Base-by-base conservation (phyloP, 2,113 vertebrate species). In the Anhinga rufa region DNA sequence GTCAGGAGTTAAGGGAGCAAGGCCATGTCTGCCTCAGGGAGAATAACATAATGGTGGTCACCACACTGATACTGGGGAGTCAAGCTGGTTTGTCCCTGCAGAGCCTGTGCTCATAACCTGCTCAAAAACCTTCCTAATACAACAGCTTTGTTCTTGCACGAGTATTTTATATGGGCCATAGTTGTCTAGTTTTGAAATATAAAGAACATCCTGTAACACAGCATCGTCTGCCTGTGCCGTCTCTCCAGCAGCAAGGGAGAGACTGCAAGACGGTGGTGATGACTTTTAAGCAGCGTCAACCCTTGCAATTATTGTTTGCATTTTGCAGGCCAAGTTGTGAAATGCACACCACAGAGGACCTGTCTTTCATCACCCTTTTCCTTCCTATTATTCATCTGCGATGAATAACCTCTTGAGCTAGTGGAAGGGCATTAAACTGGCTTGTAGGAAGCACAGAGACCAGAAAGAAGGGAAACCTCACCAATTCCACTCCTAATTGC, bases 191-290 rank as follows among this genome's bases (percentile, higher is more conserved):
- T 76, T 51, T 40, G 71, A 54, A 76, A 60, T 34, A 34, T 13
- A 76, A 77, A 61, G 16, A 61, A 9, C 15, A 29, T 48, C 29
- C 29, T 48, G 64, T 29, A 64, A 48, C 5, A 19, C 42, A 26
- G 14, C 61, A 55, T 36, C 4, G 0, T 29, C 18, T 64, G 20
- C 12, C 44, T 48, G 26, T 12, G 0, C 13, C n/a, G 17, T 26
- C 17, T 49, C 19, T 55, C 36, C 31, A 31, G 29, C 38, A 70
- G 34, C 21, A 36, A 58, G 31, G 26, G 7, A 61, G 25, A 38
- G 26, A 42, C 16, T 25, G 14, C 29, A 75, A n/a, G 31, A 58
- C 29, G 8, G 34, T 0, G 1, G 11, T 20, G 11, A 15, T 29
- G 55, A 46, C 49, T 80, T 84, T 42, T 25, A 46, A 48, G 46